Conservation (phyloP, 1,140 invertebrate species). For the Arctopsyche grandis region DNA sequence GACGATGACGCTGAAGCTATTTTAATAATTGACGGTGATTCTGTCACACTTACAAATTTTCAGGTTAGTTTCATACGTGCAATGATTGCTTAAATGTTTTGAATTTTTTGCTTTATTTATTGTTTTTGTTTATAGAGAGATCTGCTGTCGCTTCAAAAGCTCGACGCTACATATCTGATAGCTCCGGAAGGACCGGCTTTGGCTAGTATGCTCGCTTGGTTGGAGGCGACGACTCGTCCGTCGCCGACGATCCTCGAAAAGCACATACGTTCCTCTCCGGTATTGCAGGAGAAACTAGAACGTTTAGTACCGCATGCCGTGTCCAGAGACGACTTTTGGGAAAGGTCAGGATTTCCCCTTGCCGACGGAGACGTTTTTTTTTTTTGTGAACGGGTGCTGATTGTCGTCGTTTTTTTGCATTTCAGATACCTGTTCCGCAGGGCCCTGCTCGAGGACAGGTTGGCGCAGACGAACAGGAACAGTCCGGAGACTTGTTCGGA, state of each 20-base stretch:
- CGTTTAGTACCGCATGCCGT: conserved; percentile 68
- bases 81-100: conserved; percentile 35
- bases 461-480: conserved; percentile 62
- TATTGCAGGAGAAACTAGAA: conserved; percentile 65
- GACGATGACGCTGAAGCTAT: conserved; percentile 75
- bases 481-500: conserved; percentile 56
- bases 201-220: conserved; percentile 55
- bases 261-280: conserved; percentile 62
- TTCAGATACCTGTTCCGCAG: conserved; percentile 70
- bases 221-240: conserved; percentile 50
- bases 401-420: conserved; percentile 6
- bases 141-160: conserved; percentile 62
- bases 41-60: conserved; percentile 68
- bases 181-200: conserved; percentile 60
- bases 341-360: conserved; percentile 60
- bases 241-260: conserved; percentile 58
- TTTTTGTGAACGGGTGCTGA: neutral
- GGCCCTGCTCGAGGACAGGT: conserved; percentile 68
- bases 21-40: conserved; percentile 70
- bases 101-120: conserved; percentile 19
- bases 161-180: conserved; percentile 65
- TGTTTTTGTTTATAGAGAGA: conserved; percentile 59
- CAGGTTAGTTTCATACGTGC: conserved; percentile 62
- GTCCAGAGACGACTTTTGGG: conserved; percentile 68
- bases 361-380: neutral